Evolutionary conservation across 2,888 invertebrate genomes (phyloP), one percentile per base, ranked within the genome.

Genomic region (Ellobium chinense): DNA sequence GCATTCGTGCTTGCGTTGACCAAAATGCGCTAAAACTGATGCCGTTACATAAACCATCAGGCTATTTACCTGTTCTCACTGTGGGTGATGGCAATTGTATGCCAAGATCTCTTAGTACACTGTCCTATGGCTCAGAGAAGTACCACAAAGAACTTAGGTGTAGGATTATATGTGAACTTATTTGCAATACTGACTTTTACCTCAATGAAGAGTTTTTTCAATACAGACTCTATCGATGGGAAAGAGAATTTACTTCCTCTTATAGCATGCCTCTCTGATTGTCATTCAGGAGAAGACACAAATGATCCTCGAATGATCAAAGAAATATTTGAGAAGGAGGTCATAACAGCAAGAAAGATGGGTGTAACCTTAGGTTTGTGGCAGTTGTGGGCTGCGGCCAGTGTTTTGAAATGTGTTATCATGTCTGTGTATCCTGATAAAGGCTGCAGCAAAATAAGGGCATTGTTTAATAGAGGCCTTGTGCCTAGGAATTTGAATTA

Each of bases 81-180:
- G 39, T 68, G n/a, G 68, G 37, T 7, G 68, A 68, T 68, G 68
- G 68, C 21, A 68, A 68, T 68, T 68, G 68, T 36, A 31, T 68
- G 36, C 31, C 68, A 2, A 27, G 68, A 37, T 31, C 68, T n/a
- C 18, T 68, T 29, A 68, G 68, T 34, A 27, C 21, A 2, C 31
- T 68, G 31, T 34, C 36, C 12, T 68, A 29, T 36, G 68, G 68
- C 3, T 21, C 24, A 5, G 68, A 68, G 21, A 39, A 68, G 2
- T 37, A 21, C 31, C 36, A 68, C 36, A n/a, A 29, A 9, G 68
- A 68, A 37, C 31, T 68, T 4, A 5, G 68, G 21, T 68, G 68
- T 24, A 14, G 68, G 9, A 68, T 68, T 9, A 68, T 36, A 7
- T 31, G 29, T 4, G 68, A 68, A 37, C 36, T 68, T 34, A 21